phyloP scores from a whole-genome alignment of 2,113 vertebrate species.

The Pungitius pungitius region DNA sequence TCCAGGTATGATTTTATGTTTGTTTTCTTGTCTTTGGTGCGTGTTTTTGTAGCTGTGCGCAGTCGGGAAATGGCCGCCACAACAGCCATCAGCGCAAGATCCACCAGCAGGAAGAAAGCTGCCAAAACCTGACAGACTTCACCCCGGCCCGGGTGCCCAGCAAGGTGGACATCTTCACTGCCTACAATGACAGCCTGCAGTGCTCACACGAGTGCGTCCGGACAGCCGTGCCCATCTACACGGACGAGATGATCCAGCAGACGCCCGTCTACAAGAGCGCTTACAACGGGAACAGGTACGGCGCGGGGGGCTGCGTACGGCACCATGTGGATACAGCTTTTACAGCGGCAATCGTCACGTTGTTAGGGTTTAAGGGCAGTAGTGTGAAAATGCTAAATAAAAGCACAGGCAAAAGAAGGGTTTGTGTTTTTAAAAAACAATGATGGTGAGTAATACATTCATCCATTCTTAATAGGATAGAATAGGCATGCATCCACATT shows the following conservation, averaged over 20 bases:
- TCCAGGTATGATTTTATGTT: conserved; percentile 86
- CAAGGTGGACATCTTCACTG: conserved; percentile 97
- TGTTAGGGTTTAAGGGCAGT: neutral
- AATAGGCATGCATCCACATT: too few species aligned
- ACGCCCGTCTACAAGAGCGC: conserved; percentile 90
- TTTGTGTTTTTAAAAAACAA: too few species aligned
- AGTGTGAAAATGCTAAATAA: neutral
- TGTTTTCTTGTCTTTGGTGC: conserved; percentile 84
- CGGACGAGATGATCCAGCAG: conserved; percentile 91
- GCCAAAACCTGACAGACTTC: conserved; percentile 98
- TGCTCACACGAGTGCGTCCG: conserved; percentile 97
- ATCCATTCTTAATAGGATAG: too few species aligned
- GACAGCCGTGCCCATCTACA: conserved; percentile 88
- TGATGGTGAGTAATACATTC: neutral
- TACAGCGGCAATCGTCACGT: neutral
- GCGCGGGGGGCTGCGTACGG: neutral
- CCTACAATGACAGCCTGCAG: conserved; percentile 97
- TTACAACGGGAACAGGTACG: conserved; percentile 96
- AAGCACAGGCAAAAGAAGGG: too few species aligned
- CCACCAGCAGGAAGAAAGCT: conserved; percentile 98
- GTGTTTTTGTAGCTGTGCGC: conserved; percentile 90
- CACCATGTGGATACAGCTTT: conserved; percentile 2
- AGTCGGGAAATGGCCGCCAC: conserved; percentile 90
- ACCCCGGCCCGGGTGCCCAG: conserved; percentile 93
- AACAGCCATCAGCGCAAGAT: conserved; percentile 97